A percentile compares a stretch with the other conserved stretches of the same genome.
These are phyloP conservation scores for Oostethus manadensis DNA, from an alignment of 2,113 vertebrate genomes.

Conservation along the genomic window DNA sequence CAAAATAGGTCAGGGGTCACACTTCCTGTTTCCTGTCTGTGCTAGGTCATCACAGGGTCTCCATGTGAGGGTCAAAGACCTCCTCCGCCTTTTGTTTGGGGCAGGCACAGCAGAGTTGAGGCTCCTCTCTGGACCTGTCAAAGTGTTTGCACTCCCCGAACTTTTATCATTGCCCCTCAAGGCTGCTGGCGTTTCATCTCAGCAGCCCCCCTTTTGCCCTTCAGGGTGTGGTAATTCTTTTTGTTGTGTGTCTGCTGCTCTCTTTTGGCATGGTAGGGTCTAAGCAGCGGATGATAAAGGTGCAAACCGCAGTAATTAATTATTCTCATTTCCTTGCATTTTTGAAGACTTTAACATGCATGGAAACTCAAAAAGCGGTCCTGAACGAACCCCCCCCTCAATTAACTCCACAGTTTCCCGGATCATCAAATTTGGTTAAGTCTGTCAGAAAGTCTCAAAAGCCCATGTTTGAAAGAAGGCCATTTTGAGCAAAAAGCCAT, in stretches of 20 bases:
- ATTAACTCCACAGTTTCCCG: no score
- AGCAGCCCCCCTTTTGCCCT: slow-evolving; percentile 5
- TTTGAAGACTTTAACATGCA: no score
- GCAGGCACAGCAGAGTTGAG: slow-evolving; percentile 16
- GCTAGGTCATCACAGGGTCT: slow-evolving; percentile 71
- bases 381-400: no score
- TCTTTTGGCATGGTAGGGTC: not conserved
- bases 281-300: no score
- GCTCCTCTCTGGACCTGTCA: slow-evolving; percentile 49
- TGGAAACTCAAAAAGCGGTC: no score
- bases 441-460: no score
- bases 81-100: slow-evolving; percentile 62
- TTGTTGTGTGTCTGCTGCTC: not conserved
- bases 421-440: no score
- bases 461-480: no score
- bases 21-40: slow-evolving; percentile 78
- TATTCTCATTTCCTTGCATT: no score
- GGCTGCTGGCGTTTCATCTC: slow-evolving; percentile 16
- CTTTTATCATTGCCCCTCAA: slow-evolving; percentile 3
- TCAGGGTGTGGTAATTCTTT: slow-evolving; percentile 5
- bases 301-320: no score
- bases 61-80: slow-evolving; percentile 59
- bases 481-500: no score
- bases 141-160: slow-evolving; percentile 32
- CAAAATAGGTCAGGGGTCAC: slow-evolving; percentile 61